phyloP scores from a whole-genome alignment of 1,140 invertebrate species.

The Philotrypesis tridentata region DNA sequence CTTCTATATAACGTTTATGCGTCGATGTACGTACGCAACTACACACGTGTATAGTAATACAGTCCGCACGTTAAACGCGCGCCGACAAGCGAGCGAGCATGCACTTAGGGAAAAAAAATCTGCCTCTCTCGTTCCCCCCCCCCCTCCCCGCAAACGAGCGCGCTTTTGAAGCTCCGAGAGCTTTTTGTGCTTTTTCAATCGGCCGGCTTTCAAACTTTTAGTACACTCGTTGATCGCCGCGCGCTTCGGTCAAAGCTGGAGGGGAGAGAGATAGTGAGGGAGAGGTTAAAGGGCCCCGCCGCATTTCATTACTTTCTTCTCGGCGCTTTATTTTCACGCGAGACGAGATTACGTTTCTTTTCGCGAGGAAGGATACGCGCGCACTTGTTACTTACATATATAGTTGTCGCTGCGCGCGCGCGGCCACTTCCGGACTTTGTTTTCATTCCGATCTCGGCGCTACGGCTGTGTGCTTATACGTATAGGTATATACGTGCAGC shows the following conservation, averaged over 20 bases:
- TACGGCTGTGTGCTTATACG: constrained; percentile 12
- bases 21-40: too few species aligned
- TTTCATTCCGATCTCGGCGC: constrained; percentile 32
- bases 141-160: background rate
- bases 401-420: background rate
- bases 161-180: constrained; percentile 10
- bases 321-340: too few species aligned
- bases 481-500: too few species aligned
- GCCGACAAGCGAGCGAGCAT: background rate
- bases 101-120: background rate
- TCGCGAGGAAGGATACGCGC: too few species aligned
- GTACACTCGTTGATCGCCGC: background rate
- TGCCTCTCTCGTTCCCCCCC: constrained; percentile 1
- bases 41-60: too few species aligned
- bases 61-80: too few species aligned
- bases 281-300: constrained; percentile 25
- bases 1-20: too few species aligned
- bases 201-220: constrained; percentile 21
- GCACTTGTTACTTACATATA: background rate
- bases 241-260: background rate
- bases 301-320: background rate
- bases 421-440: constrained; percentile 39
- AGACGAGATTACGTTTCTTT: too few species aligned
- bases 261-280: too few species aligned
- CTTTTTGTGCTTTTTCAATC: constrained; percentile 19